Conservation (phyloP, 2,797 vertebrate species). For the Gymnodraco acuticeps region DNA sequence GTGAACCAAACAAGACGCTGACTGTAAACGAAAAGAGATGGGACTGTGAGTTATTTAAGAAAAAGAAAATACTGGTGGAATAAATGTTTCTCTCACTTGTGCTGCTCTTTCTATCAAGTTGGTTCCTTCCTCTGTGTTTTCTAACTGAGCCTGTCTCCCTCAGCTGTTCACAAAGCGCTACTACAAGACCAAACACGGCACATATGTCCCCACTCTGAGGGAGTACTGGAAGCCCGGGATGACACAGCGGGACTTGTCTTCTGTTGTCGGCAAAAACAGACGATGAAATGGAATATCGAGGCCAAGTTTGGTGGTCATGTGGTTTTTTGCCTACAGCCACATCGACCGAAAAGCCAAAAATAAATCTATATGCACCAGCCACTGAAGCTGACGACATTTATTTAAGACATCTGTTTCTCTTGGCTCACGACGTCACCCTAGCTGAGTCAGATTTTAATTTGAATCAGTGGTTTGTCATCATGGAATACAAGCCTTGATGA, state of each 20-base stretch:
- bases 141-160: conserved; percentile 27
- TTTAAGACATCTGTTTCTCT: background rate
- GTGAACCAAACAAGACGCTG: background rate
- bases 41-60: background rate
- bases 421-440: background rate
- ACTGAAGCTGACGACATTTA: background rate
- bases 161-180: conserved; percentile 86
- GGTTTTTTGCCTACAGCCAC: background rate
- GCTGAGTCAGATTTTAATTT: background rate
- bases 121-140: background rate
- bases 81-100: background rate
- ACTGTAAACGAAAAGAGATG: background rate
- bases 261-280: conserved; percentile 49
- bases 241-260: conserved; percentile 37
- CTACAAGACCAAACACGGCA: conserved; percentile 85
- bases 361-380: background rate
- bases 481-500: background rate
- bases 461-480: conserved; percentile 4
- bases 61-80: background rate
- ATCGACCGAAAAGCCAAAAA: background rate
- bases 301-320: background rate
- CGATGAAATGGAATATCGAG: conserved; percentile 7
- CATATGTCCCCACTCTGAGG: conserved; percentile 84
- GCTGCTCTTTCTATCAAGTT: background rate
- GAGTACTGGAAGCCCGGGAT: conserved; percentile 81